Percentiles rank a stretch among this genome's conserved stretches.
phyloP scores from a whole-genome alignment of 2,113 vertebrate genomes.

The Psettodes erumei region DNA sequence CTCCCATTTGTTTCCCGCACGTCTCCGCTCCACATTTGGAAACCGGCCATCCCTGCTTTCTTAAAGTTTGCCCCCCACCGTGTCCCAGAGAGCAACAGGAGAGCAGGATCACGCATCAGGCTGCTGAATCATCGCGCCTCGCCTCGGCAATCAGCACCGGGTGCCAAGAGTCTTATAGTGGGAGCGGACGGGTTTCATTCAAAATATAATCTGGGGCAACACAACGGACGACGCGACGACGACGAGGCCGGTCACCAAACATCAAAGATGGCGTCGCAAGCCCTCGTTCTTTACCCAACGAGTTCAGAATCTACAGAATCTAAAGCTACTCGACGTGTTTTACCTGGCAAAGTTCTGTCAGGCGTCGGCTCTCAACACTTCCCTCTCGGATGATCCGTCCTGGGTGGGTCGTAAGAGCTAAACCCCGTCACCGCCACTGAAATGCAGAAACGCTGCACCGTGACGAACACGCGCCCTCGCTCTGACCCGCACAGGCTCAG shows the following conservation, averaged over 20 bases:
- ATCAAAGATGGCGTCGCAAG: constrained; percentile 15
- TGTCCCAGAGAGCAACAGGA: constrained; percentile 10
- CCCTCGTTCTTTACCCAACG: background rate
- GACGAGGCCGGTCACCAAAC: background rate
- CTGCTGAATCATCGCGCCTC: background rate
- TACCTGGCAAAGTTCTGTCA: constrained; percentile 12
- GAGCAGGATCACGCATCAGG: background rate
- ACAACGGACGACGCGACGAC: background rate
- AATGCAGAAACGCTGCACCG: background rate
- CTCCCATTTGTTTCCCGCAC: background rate
- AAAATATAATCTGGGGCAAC: background rate
- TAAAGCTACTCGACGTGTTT: background rate
- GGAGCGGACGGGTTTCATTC: background rate
- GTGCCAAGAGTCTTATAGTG: constrained; percentile 3
- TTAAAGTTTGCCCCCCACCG: background rate
- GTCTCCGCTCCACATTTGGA: background rate
- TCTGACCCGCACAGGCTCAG: constrained; percentile 12
- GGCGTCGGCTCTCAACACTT: background rate
- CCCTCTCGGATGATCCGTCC: background rate
- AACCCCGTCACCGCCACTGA: too few relatives aligned
- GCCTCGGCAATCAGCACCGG: background rate
- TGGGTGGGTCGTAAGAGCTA: background rate
- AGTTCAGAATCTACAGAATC: too few relatives aligned
- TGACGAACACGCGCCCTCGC: background rate
- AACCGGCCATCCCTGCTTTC: too few relatives aligned